Conservation (phyloP, 2,888 invertebrate genomes). For the Resseliella maxima region DNA sequence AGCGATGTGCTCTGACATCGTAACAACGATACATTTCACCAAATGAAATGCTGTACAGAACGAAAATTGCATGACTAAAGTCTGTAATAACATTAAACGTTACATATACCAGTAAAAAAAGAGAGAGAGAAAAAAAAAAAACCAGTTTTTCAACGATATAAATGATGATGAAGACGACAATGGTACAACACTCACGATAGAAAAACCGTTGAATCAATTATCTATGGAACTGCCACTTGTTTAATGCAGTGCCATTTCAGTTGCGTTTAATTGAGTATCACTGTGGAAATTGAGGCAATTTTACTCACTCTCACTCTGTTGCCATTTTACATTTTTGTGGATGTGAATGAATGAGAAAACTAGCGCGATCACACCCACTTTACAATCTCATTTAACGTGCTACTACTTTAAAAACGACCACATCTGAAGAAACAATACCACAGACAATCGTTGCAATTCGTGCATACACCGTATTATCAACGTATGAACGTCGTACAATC, state of each 20-base stretch:
- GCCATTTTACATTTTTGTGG: too few relatives aligned
- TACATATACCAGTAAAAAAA: background rate
- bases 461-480: background rate
- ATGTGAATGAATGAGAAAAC: background rate
- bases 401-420: background rate
- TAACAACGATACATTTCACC: conserved; percentile 25
- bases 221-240: background rate
- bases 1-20: background rate
- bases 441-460: background rate
- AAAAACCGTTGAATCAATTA: conserved; percentile 51
- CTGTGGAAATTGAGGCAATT: conserved; percentile 33
- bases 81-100: conserved; percentile 37
- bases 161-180: conserved; percentile 53
- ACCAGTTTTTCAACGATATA: background rate
- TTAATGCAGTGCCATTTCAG: conserved; percentile 44
- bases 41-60: conserved; percentile 32
- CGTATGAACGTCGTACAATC: background rate
- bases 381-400: background rate
- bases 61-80: conserved; percentile 36
- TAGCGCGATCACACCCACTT: background rate
- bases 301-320: conserved; percentile 18
- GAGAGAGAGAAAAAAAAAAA: too few relatives aligned
- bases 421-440: background rate
- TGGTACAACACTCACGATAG: background rate
- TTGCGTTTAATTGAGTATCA: conserved; percentile 52